These are phyloP conservation scores for Notiomystis cincta DNA, from an alignment of 2,113 vertebrate species.

Conservation along the genomic window DNA sequence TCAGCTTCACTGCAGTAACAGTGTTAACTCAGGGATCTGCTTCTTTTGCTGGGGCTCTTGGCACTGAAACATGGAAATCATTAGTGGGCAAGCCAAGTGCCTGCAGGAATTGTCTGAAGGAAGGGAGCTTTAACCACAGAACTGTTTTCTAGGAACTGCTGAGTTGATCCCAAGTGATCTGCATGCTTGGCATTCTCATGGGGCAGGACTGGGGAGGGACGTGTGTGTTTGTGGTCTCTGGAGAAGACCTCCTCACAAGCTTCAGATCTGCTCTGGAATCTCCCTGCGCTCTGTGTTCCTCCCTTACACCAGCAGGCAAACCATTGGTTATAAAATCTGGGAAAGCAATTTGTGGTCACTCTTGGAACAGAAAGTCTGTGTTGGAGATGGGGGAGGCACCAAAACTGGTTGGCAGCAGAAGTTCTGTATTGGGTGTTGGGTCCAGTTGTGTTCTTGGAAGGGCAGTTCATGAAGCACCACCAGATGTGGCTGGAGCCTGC, in stretches of 20 bases:
- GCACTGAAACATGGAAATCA: neutral
- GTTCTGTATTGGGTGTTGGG: neutral
- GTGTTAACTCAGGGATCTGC: fast-evolving
- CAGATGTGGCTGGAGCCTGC: neutral
- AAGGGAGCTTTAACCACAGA: neutral
- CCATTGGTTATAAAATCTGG: neutral
- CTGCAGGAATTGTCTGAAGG: neutral
- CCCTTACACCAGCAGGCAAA: neutral
- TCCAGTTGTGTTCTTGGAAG: neutral
- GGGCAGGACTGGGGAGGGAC: neutral
- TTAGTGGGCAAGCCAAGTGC: neutral
- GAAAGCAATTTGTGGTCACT: neutral
- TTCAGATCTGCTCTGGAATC: neutral
- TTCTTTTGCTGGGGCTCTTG: fast-evolving
- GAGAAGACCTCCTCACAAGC: neutral
- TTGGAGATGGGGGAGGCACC: neutral
- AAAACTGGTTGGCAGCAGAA: neutral
- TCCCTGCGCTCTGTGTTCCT: neutral
- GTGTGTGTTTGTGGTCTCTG: neutral
- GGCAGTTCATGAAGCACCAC: neutral
- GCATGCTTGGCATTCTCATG: neutral
- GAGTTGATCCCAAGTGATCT: neutral
- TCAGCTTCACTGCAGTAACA: neutral
- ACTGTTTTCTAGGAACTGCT: constrained; percentile 26
- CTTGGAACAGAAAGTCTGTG: neutral